Evolutionary conservation across 2,113 vertebrate genomes (phyloP).

Genomic region (Eubucco bourcierii): DNA sequence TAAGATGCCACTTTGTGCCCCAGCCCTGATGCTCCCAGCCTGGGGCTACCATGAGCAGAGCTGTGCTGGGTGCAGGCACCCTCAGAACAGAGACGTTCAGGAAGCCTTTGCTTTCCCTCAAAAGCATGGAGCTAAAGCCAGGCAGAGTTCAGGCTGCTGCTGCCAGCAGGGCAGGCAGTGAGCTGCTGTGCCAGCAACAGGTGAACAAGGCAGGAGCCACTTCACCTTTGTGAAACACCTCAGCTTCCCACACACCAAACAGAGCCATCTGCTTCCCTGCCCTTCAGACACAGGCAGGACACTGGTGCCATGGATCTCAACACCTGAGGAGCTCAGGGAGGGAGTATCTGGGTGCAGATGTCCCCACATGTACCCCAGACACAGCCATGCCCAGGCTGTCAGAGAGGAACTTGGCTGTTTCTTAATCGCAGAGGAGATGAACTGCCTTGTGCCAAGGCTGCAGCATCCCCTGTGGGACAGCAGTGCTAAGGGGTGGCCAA

Average conservation of each 20-base stretch:
- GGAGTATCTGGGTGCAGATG: accelerated
- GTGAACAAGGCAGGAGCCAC: not conserved
- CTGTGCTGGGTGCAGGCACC: too few relatives aligned
- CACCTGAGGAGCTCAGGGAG: not conserved
- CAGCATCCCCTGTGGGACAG: not conserved
- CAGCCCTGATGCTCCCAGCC: not conserved
- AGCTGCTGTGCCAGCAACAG: too few relatives aligned
- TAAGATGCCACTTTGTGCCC: not conserved
- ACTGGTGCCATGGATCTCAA: accelerated
- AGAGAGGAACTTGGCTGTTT: not conserved
- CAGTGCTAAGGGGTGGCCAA: not conserved
- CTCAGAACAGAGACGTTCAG: too few relatives aligned
- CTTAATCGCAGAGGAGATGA: not conserved
- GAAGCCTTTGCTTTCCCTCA: too few relatives aligned
- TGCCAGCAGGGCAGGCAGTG: too few relatives aligned
- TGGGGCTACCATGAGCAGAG: too few relatives aligned
- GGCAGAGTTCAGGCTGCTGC: too few relatives aligned
- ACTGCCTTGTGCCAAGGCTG: accelerated
- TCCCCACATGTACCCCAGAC: not conserved
- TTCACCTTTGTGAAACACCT: not conserved
- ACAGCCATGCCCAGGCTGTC: accelerated
- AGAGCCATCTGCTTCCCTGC: accelerated
- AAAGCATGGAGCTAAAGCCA: too few relatives aligned
- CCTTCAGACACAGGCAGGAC: accelerated
- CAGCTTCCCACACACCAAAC: not conserved